Conservation (phyloP, 2,797 vertebrate genomes). For the Ara ararauna region DNA sequence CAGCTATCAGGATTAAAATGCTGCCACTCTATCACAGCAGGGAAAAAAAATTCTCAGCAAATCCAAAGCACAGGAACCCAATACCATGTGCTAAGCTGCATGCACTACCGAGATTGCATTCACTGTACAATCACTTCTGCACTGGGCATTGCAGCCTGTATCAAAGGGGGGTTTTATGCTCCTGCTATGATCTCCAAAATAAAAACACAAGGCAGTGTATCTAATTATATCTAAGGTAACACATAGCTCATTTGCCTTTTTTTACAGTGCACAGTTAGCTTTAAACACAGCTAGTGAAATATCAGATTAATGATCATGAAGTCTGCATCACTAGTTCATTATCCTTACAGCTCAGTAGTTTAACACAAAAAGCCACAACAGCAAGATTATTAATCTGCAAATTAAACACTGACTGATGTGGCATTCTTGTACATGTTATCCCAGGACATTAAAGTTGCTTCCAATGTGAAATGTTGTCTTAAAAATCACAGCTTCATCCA, state of each 20-base stretch:
- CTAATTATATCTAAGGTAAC: conserved; percentile 45
- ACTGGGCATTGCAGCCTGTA: neutral
- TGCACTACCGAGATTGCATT: neutral
- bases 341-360: neutral
- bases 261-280: neutral
- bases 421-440: conserved; percentile 35
- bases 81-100: neutral
- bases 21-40: neutral
- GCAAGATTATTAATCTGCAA: conserved; percentile 26
- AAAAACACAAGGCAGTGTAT: neutral
- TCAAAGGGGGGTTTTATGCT: neutral
- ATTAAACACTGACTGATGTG: conserved; percentile 54
- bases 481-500: conserved; percentile 7
- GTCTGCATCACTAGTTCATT: conserved; percentile 18
- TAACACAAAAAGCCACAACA: conserved; percentile 26
- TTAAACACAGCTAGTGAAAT: neutral
- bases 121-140: neutral
- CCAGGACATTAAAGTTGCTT: neutral
- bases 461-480: neutral
- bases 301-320: conserved; percentile 28
- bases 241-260: neutral
- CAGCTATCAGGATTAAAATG: neutral
- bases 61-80: neutral
- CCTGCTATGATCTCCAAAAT: neutral
- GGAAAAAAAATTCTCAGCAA: neutral